Percentiles rank a stretch among this genome's conserved stretches.
Evolutionary conservation across 2,797 vertebrate genomes (phyloP).

Genomic region (Danio kyathit): DNA sequence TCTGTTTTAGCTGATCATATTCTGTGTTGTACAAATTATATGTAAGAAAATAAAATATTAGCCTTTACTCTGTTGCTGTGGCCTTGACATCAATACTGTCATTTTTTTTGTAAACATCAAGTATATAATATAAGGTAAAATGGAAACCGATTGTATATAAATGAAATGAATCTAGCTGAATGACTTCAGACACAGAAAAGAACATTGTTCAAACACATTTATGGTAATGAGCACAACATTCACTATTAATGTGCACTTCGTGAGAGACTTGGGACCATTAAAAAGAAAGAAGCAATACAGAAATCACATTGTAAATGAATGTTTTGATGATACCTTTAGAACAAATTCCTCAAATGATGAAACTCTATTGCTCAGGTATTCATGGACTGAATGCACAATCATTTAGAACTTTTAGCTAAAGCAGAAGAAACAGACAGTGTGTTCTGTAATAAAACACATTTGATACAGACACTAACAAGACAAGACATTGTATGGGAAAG

Average conservation of each 20-base stretch:
- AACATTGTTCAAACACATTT: neutral
- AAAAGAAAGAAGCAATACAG: neutral
- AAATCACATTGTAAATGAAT: neutral
- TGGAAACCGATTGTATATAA: neutral
- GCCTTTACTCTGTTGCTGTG: neutral
- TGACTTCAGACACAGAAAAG: neutral
- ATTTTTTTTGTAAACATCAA: neutral
- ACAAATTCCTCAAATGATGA: neutral
- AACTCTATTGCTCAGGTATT: neutral
- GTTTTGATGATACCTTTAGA: neutral
- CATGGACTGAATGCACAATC: too few relatives aligned
- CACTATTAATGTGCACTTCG: slow-evolving; percentile 1
- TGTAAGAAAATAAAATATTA: neutral
- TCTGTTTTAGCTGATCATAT: too few relatives aligned
- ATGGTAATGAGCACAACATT: neutral
- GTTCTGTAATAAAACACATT: neutral
- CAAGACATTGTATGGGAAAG: neutral
- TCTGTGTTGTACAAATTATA: too few relatives aligned
- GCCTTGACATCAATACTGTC: neutral
- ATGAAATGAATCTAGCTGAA: slow-evolving; percentile 9
- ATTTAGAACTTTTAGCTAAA: neutral
- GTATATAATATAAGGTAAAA: neutral
- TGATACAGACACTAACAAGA: neutral
- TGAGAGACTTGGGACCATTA: neutral
- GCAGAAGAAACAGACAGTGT: neutral